Evolutionary conservation across 2,888 invertebrate genomes (phyloP).

Genomic region (Margaritifera margaritifera): DNA sequence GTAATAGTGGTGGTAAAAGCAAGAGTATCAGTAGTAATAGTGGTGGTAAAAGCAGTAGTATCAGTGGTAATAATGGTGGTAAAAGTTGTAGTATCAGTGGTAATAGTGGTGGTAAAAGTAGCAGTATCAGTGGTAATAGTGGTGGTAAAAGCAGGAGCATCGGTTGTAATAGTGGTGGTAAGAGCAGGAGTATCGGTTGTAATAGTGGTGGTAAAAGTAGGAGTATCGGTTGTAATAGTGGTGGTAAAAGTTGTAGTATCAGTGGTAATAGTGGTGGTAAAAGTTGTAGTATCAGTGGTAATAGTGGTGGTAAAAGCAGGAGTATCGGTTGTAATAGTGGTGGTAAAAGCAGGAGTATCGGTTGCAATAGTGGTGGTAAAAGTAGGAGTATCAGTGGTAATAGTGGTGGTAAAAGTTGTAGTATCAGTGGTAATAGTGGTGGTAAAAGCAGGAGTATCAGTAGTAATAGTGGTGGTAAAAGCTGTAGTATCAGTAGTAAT

Average conservation of each 20-base stretch:
- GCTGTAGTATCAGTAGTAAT: constrained; percentile 1
- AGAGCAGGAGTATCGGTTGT: constrained; percentile 17
- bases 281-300: constrained; percentile 27
- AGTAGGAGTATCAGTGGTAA: constrained; percentile 13
- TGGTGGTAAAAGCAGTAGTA: constrained; percentile 16
- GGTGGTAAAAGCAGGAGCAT: constrained; percentile 18
- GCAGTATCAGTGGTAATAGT: constrained; percentile 23
- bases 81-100: constrained; percentile 25
- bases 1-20: constrained; percentile 18
- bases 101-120: constrained; percentile 21
- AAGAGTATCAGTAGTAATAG: constrained; percentile 14
- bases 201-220: constrained; percentile 15
- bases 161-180: constrained; percentile 17
- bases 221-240: constrained; percentile 18
- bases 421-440: constrained; percentile 10
- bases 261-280: constrained; percentile 18
- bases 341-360: constrained; percentile 16
- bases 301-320: constrained; percentile 20
- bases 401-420: constrained; percentile 12
- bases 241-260: constrained; percentile 16
- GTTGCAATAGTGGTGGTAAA: constrained; percentile 13
- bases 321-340: constrained; percentile 27
- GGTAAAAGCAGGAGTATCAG: constrained; percentile 12
- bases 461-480: constrained; percentile 5
- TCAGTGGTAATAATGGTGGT: constrained; percentile 13